These are phyloP conservation scores for Chironomus tentans DNA, from an alignment of 2,888 invertebrate genomes.

Conservation along the genomic window DNA sequence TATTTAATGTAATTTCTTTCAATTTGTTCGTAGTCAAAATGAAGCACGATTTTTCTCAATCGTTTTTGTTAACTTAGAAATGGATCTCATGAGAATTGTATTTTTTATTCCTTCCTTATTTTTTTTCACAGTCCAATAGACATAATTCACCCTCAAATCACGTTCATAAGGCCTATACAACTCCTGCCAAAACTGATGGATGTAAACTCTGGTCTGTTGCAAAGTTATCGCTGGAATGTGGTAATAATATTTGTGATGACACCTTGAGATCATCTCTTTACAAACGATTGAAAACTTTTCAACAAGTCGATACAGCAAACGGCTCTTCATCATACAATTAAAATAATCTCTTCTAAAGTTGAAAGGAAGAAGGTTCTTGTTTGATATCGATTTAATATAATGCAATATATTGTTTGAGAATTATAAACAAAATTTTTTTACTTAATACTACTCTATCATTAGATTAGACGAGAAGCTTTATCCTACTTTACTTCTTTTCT, in stretches of 20 bases:
- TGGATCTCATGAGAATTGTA: slow-evolving; percentile 13
- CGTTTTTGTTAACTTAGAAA: slow-evolving; percentile 20
- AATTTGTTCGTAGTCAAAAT: neutral
- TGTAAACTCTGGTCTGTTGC: slow-evolving; percentile 29
- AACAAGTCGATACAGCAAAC: neutral
- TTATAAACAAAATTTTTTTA: no score
- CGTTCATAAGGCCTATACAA: slow-evolving; percentile 7
- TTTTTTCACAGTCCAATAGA: neutral
- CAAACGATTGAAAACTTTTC: neutral
- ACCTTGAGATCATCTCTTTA: neutral
- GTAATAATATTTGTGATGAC: neutral
- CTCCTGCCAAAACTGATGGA: neutral
- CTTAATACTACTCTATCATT: no score
- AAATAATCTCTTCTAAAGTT: no score
- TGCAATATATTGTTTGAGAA: no score
- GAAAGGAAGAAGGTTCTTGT: no score
- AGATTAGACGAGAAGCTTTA: neutral
- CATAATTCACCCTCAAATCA: neutral
- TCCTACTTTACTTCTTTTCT: neutral
- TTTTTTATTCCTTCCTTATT: neutral
- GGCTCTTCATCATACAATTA: no score
- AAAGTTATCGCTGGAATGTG: slow-evolving; percentile 28
- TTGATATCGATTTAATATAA: no score
- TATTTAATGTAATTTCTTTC: slow-evolving; percentile 18
- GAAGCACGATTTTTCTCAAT: slow-evolving; percentile 16